Evolutionary conservation across 2,888 invertebrate genomes (phyloP), one percentile per base, ranked within the genome.

Genomic region (Zaprionus lineosus): DNA sequence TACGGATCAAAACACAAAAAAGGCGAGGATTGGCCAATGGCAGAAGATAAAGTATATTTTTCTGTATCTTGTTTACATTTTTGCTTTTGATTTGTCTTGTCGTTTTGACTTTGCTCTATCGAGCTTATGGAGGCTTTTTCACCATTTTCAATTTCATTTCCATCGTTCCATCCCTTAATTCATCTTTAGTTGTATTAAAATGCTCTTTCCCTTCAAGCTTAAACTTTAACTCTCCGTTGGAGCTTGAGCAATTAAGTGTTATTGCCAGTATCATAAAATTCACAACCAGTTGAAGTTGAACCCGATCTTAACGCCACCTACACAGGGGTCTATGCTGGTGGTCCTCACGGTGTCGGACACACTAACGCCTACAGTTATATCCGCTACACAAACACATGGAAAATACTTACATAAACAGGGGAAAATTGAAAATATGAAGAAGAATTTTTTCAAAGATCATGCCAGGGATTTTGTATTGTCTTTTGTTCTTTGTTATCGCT

Each of bases 391-490:
- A 5, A 58, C 39, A 57, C 34, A n/a, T n/a, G n/a, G n/a, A n/a
- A n/a, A n/a, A n/a, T n/a, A n/a, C 85, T 78, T 79, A 84, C 78
- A 65, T 82, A 33, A 12, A 6, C 26, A 31, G 26, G 37, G 36
- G 44, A 55, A 43, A 44, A 33, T 33, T 8, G 15, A 28, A 43
- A 43, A 19, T 12, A 4, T 21, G 36, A 55, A 34, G 37, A 61
- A 44, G 50, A 57, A 55, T 53, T 47, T 16, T 72, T 50, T 33
- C 26, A 24, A 21, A 56, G 18, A 41, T 43, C 6, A 46, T 14
- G n/a, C 37, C 26, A 16, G 24, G 37, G 41, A 53, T 40, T 46
- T 48, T 7, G 15, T 33, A 55, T 74, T 78, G 56, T 70, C 60
- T 64, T 57, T 55, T 50, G 36, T 41, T 14, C 21, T 21, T 48